Percentiles rank a stretch among this genome's conserved stretches.
Conservation (phyloP, 2,888 invertebrate genomes). For the Acheta domesticus region DNA sequence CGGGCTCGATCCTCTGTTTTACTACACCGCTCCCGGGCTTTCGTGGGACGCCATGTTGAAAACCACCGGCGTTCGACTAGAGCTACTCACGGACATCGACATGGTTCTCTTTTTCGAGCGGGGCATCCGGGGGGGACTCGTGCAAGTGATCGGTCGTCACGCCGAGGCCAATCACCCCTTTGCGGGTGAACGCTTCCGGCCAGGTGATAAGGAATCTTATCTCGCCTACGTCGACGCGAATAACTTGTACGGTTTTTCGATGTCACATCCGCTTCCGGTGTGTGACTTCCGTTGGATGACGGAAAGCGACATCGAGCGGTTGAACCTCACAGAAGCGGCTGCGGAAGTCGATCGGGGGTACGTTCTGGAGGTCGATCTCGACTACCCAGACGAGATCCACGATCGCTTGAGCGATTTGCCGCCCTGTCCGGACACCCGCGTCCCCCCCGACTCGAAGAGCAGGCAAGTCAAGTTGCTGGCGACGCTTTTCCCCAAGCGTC, state of each 20-base stretch:
- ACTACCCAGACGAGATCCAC: background rate
- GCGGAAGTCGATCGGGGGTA: background rate
- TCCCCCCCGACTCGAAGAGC: background rate
- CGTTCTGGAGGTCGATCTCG: background rate
- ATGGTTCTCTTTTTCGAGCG: background rate
- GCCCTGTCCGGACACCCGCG: background rate
- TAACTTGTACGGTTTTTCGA: background rate
- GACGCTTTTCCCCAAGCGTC: background rate
- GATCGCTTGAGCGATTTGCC: background rate
- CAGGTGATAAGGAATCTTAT: background rate
- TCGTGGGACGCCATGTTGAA: background rate
- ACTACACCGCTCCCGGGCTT: background rate
- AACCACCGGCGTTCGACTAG: background rate
- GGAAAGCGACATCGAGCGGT: background rate
- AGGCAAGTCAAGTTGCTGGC: background rate
- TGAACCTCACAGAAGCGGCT: too few relatives aligned
- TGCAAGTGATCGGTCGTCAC: background rate
- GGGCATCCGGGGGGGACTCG: background rate
- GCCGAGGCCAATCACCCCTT: background rate
- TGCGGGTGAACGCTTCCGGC: background rate
- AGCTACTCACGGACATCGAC: background rate
- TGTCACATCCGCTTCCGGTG: background rate
- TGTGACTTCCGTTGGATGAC: background rate
- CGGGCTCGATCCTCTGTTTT: background rate
- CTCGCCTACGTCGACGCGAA: background rate